These are phyloP conservation scores for Lasioglossum villosulum DNA, from an alignment of 2,888 invertebrate species.

Conservation along the genomic window DNA sequence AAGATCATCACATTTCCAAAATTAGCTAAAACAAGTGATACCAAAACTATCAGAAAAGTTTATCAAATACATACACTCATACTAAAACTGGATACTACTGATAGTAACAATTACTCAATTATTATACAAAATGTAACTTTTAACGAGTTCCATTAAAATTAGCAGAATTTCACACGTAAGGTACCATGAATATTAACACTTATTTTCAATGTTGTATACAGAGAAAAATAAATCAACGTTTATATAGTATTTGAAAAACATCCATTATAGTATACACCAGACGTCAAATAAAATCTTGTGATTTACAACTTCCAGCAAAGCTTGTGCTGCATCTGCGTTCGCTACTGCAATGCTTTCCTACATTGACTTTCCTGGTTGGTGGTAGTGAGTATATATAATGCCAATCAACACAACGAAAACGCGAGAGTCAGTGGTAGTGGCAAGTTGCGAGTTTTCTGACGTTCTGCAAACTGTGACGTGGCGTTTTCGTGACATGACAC, in stretches of 20 bases:
- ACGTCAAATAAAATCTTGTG: background rate
- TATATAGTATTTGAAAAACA: background rate
- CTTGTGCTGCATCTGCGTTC: background rate
- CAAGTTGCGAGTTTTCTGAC: background rate
- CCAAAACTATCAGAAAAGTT: no score
- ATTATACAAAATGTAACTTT: background rate
- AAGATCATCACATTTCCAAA: no score
- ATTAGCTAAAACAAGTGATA: no score
- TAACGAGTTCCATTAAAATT: background rate
- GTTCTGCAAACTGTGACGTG: background rate
- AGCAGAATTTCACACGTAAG: background rate
- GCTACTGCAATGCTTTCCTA: background rate
- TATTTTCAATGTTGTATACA: background rate
- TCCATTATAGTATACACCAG: background rate
- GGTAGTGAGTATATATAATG: background rate
- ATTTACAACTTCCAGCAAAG: background rate
- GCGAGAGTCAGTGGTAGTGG: background rate
- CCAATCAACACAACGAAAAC: background rate
- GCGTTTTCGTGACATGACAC: background rate
- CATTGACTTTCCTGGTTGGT: background rate
- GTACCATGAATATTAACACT: background rate
- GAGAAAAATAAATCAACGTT: background rate
- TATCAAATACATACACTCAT: no score
- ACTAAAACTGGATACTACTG: background rate
- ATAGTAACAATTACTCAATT: background rate